Conservation (phyloP, 2,113 vertebrate species). For the Lagopus muta region DNA sequence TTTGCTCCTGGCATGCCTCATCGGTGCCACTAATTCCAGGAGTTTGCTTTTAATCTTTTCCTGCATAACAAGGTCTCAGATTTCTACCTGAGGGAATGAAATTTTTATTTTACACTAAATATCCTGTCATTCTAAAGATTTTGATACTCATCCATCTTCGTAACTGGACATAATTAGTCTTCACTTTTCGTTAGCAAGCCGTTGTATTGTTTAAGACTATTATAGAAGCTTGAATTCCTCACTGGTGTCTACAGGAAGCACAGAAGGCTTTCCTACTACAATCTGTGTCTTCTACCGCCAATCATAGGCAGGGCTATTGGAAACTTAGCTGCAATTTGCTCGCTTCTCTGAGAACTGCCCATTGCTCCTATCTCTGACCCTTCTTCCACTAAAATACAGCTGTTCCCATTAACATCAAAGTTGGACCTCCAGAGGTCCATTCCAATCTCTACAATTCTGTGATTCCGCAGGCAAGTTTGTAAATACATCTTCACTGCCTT, state of each 20-base stretch:
- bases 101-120: neutral
- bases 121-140: neutral
- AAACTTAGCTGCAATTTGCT: neutral
- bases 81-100: neutral
- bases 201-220: neutral
- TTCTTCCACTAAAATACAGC: neutral
- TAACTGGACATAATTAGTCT: neutral
- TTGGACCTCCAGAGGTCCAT: no score
- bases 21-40: neutral
- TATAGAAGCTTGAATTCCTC: neutral
- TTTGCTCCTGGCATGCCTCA: neutral
- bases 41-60: neutral
- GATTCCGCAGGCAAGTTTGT: neutral
- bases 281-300: neutral
- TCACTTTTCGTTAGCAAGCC: neutral
- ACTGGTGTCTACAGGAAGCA: neutral
- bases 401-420: neutral
- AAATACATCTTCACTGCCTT: neutral
- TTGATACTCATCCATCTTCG: neutral
- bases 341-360: neutral
- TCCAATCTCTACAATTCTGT: no score
- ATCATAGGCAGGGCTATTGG: neutral
- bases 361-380: neutral
- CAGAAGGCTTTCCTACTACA: neutral
- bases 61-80: neutral